Conservation (phyloP, 1,140 invertebrate species). For the Zaprionus inermis region DNA sequence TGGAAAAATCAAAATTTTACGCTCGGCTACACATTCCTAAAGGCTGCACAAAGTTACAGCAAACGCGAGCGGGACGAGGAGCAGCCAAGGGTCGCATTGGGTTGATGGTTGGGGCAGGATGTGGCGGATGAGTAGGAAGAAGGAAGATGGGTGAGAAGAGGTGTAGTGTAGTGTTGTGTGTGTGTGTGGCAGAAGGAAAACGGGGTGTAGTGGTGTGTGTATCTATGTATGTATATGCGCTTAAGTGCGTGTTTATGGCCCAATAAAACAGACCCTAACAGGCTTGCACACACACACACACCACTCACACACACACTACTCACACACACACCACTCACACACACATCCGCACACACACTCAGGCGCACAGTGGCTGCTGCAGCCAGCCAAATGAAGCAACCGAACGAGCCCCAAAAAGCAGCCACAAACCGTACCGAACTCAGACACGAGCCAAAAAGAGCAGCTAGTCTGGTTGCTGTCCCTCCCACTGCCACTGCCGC, state of each 20-base stretch:
- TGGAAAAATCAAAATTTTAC: slow-evolving; percentile 79
- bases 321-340: slow-evolving; percentile 37
- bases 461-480: slow-evolving; percentile 21
- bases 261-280: slow-evolving; percentile 81
- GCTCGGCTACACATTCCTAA: slow-evolving; percentile 73
- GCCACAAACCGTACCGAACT: slow-evolving; percentile 8
- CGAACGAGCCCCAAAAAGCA: slow-evolving; percentile 41
- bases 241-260: slow-evolving; percentile 81
- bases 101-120: neutral
- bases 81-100: slow-evolving; percentile 6
- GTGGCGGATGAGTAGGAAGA: neutral
- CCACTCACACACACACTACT: slow-evolving; percentile 38
- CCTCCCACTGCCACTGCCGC: neutral
- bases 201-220: slow-evolving; percentile 42
- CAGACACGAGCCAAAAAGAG: slow-evolving; percentile 39
- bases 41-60: slow-evolving; percentile 62
- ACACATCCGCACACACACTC: slow-evolving; percentile 32
- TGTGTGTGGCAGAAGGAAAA: too few species aligned
- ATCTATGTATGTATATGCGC: slow-evolving; percentile 58
- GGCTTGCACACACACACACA: slow-evolving; percentile 46
- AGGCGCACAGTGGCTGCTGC: slow-evolving; percentile 43
- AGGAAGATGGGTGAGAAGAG: neutral
- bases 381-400: slow-evolving; percentile 74
- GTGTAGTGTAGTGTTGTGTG: slow-evolving; percentile 12
- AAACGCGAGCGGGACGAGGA: slow-evolving; percentile 26